Conservation (phyloP, 2,113 vertebrate genomes). For the Bucco capensis region DNA sequence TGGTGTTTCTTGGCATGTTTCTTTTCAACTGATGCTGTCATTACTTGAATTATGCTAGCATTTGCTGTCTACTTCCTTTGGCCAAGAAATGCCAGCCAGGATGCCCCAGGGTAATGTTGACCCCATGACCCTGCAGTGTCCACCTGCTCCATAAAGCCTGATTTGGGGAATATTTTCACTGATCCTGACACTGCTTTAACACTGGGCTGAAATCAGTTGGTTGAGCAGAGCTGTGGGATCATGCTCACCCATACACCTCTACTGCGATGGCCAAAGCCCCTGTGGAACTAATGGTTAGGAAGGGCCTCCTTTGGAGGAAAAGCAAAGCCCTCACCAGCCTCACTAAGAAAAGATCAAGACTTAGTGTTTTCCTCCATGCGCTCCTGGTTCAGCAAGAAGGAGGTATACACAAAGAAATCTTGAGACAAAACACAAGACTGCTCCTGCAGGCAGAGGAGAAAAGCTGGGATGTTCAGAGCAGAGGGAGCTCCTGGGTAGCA, state of each 20-base stretch:
- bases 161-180: background rate
- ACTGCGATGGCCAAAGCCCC: background rate
- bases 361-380: background rate
- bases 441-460: background rate
- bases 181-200: background rate
- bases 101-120: background rate
- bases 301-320: background rate
- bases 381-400: background rate
- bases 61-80: background rate
- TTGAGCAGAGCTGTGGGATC: background rate
- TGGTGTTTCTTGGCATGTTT: background rate
- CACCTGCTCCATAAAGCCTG: background rate
- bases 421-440: background rate
- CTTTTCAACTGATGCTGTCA: background rate
- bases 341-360: background rate
- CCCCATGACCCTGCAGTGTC: background rate
- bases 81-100: background rate
- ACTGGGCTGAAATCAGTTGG: background rate
- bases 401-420: background rate
- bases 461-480: background rate
- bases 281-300: background rate
- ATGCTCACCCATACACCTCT: background rate
- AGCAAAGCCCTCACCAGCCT: background rate
- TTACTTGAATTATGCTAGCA: background rate
- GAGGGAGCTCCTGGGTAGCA: background rate